Evolutionary conservation across 92 coral and sea anemone genomes (phyloP).

Genomic region (Phymanthus crucifer): DNA sequence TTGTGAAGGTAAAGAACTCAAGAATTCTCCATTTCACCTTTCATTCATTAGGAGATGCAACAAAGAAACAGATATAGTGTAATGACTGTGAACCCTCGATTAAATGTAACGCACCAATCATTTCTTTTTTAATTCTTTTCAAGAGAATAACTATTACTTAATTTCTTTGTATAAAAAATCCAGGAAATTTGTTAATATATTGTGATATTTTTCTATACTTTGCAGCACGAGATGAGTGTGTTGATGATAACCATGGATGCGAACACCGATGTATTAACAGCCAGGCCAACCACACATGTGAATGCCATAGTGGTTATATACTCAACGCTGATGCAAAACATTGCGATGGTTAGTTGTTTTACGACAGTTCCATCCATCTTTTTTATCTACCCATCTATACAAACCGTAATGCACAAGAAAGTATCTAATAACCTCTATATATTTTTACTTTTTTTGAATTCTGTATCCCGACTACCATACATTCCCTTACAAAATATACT

Average conservation of each 20-base stretch:
- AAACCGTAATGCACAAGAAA: background rate
- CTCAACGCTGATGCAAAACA: slow-evolving; percentile 79
- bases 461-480: too few relatives aligned
- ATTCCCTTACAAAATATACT: too few relatives aligned
- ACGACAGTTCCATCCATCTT: background rate
- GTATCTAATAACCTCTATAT: too few relatives aligned
- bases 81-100: too few relatives aligned
- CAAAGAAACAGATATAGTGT: too few relatives aligned
- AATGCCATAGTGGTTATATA: slow-evolving; percentile 77
- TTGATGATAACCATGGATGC: slow-evolving; percentile 66
- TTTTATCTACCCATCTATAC: background rate
- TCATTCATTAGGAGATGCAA: background rate
- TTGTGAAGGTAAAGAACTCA: slow-evolving; percentile 62
- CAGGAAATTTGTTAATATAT: background rate
- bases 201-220: background rate
- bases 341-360: slow-evolving; percentile 83
- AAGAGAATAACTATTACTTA: too few relatives aligned
- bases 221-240: slow-evolving; percentile 65
- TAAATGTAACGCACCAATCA: too few relatives aligned
- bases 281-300: slow-evolving; percentile 62
- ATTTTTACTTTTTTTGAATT: too few relatives aligned
- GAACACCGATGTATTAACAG: slow-evolving; percentile 74
- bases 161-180: too few relatives aligned
- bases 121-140: too few relatives aligned
- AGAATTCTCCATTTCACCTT: background rate